Evolutionary conservation across 2,888 invertebrate species (phyloP).

Genomic region (Drosophila fulvimacula): DNA sequence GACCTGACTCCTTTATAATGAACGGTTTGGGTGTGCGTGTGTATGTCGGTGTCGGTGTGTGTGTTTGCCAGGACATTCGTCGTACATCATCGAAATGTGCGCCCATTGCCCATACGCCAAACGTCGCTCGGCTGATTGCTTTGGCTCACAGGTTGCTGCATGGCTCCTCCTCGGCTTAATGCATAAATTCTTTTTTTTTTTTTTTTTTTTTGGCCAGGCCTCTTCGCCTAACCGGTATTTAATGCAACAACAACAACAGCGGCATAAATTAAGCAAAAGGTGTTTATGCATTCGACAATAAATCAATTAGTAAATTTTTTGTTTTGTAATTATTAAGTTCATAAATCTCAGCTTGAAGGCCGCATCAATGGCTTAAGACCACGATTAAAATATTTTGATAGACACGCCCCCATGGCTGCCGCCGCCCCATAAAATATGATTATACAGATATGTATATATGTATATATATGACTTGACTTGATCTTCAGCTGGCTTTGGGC

Average conservation of each 20-base stretch:
- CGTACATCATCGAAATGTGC: slow-evolving; percentile 76
- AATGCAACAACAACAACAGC: slow-evolving; percentile 44
- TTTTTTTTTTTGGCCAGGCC: slow-evolving; percentile 44
- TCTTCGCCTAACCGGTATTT: slow-evolving; percentile 67
- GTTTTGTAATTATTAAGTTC: slow-evolving; percentile 83
- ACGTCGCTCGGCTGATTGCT: slow-evolving; percentile 64
- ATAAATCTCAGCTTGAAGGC: slow-evolving; percentile 75
- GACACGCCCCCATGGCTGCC: slow-evolving; percentile 11
- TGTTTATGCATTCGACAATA: slow-evolving; percentile 78
- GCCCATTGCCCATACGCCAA: slow-evolving; percentile 27
- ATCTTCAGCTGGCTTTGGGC: slow-evolving; percentile 11
- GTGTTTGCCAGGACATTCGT: slow-evolving; percentile 75
- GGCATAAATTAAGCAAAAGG: slow-evolving; percentile 75
- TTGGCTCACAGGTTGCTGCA: slow-evolving; percentile 62
- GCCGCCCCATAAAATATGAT: slow-evolving; percentile 7
- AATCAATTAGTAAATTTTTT: slow-evolving; percentile 83
- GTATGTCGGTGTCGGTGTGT: slow-evolving; percentile 10
- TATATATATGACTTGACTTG: not conserved
- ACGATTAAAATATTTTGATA: slow-evolving; percentile 65
- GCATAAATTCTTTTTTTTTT: slow-evolving; percentile 59
- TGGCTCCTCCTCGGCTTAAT: slow-evolving; percentile 50
- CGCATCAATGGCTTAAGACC: slow-evolving; percentile 48
- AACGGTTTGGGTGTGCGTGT: slow-evolving; percentile 59
- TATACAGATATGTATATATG: not conserved
- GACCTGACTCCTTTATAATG: slow-evolving; percentile 81